Evolutionary conservation across 1,140 invertebrate genomes (phyloP).

Genomic region (Apocrypta bakeri): DNA sequence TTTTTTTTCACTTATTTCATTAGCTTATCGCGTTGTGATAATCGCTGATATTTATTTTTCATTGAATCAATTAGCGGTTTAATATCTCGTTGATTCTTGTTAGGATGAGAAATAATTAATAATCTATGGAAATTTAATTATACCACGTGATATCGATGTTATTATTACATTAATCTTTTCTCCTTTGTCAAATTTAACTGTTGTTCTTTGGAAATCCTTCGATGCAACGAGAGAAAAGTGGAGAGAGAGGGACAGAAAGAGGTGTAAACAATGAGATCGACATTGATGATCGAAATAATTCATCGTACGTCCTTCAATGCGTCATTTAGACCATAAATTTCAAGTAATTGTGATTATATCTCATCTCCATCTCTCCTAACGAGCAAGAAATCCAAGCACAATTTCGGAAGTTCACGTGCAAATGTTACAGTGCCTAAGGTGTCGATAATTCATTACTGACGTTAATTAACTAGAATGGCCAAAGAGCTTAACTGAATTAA

Average conservation of each 20-base stretch:
- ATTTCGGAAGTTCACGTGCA: not conserved
- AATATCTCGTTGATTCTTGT: not conserved
- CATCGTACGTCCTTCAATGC: conserved; percentile 33
- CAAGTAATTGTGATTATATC: no score
- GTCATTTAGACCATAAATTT: conserved; percentile 40
- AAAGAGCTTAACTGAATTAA: not conserved
- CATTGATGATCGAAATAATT: conserved; percentile 23
- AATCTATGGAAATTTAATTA: no score
- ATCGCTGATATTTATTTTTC: not conserved
- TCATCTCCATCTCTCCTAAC: not conserved
- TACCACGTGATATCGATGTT: not conserved
- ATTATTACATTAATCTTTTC: not conserved
- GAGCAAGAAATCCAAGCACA: not conserved
- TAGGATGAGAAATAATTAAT: no score
- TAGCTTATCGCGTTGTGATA: no score
- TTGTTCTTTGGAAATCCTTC: not conserved
- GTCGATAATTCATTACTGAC: not conserved
- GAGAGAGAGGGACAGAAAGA: no score
- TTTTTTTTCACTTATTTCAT: no score
- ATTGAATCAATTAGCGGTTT: no score
- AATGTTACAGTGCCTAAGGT: not conserved
- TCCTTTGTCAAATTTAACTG: no score
- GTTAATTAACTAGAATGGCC: conserved; percentile 13
- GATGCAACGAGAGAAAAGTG: no score
- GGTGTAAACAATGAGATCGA: conserved; percentile 10